These are phyloP conservation scores for Andrena camellia DNA, from an alignment of 2,888 invertebrate genomes.

Conservation along the genomic window DNA sequence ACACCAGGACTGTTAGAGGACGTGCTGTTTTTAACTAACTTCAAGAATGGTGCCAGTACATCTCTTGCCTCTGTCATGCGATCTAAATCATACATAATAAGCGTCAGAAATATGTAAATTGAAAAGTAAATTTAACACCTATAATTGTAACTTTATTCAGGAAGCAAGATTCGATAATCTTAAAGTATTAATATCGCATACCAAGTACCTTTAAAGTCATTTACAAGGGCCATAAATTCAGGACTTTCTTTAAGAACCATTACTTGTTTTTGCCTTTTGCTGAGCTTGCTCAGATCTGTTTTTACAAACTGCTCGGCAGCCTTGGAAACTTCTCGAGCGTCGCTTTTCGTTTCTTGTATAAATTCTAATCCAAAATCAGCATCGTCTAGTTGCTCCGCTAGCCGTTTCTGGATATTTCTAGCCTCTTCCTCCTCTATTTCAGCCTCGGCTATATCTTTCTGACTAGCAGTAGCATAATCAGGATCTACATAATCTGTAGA, in stretches of 20 bases:
- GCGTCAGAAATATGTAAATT: neutral
- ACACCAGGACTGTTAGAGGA: constrained; percentile 89
- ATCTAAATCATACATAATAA: constrained; percentile 76
- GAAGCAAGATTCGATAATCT: neutral
- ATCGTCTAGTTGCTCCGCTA: constrained; percentile 92
- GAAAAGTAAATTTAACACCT: neutral
- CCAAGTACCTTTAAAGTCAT: constrained; percentile 91
- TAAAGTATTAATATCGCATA: neutral
- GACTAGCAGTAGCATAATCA: constrained; percentile 89
- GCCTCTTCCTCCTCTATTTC: constrained; percentile 94
- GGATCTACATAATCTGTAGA: constrained; percentile 95
- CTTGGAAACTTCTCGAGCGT: constrained; percentile 79
- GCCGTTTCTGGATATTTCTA: constrained; percentile 91
- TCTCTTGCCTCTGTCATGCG: constrained; percentile 88
- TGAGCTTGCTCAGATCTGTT: constrained; percentile 91
- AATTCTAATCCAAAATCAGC: constrained; percentile 90
- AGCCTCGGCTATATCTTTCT: constrained; percentile 90
- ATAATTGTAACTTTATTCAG: neutral
- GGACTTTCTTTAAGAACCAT: constrained; percentile 94
- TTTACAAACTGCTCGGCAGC: constrained; percentile 87
- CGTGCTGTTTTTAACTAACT: constrained; percentile 88
- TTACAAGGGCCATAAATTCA: constrained; percentile 92
- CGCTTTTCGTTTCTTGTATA: constrained; percentile 74
- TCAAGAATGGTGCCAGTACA: constrained; percentile 89
- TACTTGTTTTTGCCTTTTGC: constrained; percentile 91